Evolutionary conservation across 2,113 vertebrate genomes (phyloP).

Genomic region (Python bivittatus): DNA sequence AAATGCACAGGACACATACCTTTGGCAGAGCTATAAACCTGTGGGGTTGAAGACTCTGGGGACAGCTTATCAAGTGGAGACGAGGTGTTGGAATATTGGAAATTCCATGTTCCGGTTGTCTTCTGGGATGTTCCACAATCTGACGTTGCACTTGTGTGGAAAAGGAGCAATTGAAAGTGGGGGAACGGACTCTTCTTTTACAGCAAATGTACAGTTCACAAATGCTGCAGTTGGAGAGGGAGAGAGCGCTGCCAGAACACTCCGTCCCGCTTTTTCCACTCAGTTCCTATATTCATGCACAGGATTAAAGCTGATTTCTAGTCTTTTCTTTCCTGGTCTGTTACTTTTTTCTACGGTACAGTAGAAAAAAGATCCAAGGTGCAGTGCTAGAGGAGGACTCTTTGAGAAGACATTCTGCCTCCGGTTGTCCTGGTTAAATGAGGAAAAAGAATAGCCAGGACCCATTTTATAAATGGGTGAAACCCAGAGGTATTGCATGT

Average conservation of each 20-base stretch:
- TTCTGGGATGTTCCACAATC: neutral
- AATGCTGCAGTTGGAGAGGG: neutral
- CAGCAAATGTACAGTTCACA: neutral
- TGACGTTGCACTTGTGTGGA: neutral
- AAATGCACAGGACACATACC: conserved; percentile 14
- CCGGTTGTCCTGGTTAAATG: conserved; percentile 3
- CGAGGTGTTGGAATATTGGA: conserved; percentile 22
- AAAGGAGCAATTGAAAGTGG: neutral
- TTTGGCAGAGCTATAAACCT: conserved; percentile 15
- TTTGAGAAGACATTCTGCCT: conserved; percentile 19
- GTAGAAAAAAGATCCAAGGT: neutral
- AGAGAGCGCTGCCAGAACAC: neutral
- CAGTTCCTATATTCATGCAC: conserved; percentile 21
- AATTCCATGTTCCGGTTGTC: neutral
- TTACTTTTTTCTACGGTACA: conserved; percentile 12
- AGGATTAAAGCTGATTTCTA: neutral
- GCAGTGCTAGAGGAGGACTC: rapidly evolving
- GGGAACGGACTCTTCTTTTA: neutral
- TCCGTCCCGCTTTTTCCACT: conserved; percentile 37
- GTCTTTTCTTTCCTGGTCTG: conserved; percentile 2
- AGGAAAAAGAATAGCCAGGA: conserved; percentile 1
- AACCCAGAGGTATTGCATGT: conserved; percentile 29
- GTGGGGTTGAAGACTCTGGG: conserved; percentile 27
- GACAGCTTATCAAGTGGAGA: neutral
- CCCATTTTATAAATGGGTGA: conserved; percentile 35